A percentile compares a stretch with the other conserved stretches of the same genome.
phyloP scores from a whole-genome alignment of 2,888 invertebrate genomes.

The Tinea pellionella region DNA sequence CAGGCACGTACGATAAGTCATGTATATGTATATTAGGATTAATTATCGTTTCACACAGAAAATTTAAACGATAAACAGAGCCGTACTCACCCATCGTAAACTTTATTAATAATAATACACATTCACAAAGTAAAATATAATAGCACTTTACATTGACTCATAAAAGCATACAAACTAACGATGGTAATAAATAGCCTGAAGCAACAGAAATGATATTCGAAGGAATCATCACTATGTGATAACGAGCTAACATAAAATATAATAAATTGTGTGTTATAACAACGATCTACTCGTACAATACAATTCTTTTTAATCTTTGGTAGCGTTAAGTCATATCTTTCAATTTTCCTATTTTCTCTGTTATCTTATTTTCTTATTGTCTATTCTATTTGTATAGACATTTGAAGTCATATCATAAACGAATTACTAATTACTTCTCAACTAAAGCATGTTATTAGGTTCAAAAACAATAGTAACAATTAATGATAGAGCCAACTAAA shows the following conservation, averaged over 20 bases:
- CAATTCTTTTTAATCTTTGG: neutral
- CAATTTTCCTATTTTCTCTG: too few species aligned
- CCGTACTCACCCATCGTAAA: too few species aligned
- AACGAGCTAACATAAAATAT: neutral
- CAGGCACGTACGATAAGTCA: too few species aligned
- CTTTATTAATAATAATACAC: neutral
- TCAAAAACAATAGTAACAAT: neutral
- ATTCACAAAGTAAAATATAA: neutral
- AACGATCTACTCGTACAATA: neutral
- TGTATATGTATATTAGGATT: too few species aligned
- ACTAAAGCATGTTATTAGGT: too few species aligned
- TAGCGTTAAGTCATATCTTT: too few species aligned
- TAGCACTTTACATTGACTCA: neutral
- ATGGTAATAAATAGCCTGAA: neutral
- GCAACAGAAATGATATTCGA: neutral
- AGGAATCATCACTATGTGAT: neutral
- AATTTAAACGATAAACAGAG: neutral
- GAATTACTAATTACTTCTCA: too few species aligned
- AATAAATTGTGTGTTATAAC: neutral
- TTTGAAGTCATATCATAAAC: too few species aligned
- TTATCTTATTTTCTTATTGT: too few species aligned
- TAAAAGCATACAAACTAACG: neutral
- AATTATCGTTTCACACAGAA: neutral
- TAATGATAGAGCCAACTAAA: neutral
- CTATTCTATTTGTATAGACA: too few species aligned